Evolutionary conservation across 2,797 vertebrate genomes (phyloP).

Genomic region (Vespertilio murinus): DNA sequence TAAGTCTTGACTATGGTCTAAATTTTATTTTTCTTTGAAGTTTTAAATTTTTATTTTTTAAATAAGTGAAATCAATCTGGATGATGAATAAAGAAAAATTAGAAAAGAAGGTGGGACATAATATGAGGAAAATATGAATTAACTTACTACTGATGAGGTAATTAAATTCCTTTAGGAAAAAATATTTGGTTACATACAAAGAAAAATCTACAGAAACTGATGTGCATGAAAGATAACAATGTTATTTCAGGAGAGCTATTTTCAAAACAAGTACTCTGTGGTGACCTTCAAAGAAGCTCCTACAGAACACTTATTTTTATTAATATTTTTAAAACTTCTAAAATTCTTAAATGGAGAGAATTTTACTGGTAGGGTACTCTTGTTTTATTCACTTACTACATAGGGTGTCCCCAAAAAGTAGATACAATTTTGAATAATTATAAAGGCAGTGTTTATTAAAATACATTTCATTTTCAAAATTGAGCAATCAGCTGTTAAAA

Average conservation of each 20-base stretch:
- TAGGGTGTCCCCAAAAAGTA: too few relatives aligned
- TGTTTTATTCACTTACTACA: not conserved
- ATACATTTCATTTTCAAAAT: too few relatives aligned
- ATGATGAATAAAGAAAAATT: not conserved
- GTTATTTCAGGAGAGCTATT: constrained; percentile 14
- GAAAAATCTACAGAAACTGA: not conserved
- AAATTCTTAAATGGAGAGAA: not conserved
- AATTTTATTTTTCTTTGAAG: not conserved
- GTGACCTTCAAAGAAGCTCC: not conserved
- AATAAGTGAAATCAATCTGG: not conserved
- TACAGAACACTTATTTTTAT: not conserved
- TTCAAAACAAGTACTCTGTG: not conserved
- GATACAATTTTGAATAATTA: too few relatives aligned
- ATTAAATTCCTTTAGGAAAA: constrained; percentile 24
- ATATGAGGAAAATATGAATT: not conserved
- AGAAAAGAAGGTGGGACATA: constrained; percentile 12
- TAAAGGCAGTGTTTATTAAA: too few relatives aligned
- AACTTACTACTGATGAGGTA: not conserved
- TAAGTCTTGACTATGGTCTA: not conserved
- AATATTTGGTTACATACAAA: not conserved
- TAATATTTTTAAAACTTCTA: not conserved
- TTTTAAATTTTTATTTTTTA: constrained; percentile 32
- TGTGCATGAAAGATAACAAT: not conserved
- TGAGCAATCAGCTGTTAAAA: too few relatives aligned
- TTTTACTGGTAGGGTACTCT: not conserved